Conservation (phyloP, 1,140 invertebrate genomes). For the Saxidomus purpurata region DNA sequence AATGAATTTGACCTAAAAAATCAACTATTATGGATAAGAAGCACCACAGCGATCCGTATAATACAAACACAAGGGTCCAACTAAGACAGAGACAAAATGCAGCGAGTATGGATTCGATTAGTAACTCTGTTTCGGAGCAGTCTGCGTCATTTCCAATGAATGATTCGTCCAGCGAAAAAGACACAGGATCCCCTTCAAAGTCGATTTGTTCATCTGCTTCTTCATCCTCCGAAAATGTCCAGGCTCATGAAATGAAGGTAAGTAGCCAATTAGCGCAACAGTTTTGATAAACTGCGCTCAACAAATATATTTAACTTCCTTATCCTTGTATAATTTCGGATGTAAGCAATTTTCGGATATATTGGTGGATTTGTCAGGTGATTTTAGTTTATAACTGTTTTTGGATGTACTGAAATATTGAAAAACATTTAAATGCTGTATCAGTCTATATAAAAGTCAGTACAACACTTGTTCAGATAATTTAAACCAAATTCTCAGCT, state of each 20-base stretch:
- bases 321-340: too few species aligned
- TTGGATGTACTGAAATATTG: too few species aligned
- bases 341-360: too few species aligned
- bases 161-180: constrained; percentile 61
- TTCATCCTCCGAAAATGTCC: constrained; percentile 64
- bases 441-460: too few species aligned
- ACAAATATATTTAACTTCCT: too few species aligned
- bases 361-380: too few species aligned
- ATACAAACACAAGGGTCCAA: neutral
- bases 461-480: too few species aligned
- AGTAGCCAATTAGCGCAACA: too few species aligned
- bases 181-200: constrained; percentile 64
- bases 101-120: constrained; percentile 54
- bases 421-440: too few species aligned
- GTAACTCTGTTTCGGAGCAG: constrained; percentile 57
- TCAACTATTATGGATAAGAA: neutral
- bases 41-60: neutral
- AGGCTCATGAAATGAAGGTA: constrained; percentile 55
- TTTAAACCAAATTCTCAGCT: too few species aligned
- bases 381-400: too few species aligned
- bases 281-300: too few species aligned
- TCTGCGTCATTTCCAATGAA: constrained; percentile 46
- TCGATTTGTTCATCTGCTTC: constrained; percentile 65
- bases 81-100: neutral
- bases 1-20: neutral